phyloP scores from a whole-genome alignment of 1,140 invertebrate species.

The Stenopsyche tienmushanensis region DNA sequence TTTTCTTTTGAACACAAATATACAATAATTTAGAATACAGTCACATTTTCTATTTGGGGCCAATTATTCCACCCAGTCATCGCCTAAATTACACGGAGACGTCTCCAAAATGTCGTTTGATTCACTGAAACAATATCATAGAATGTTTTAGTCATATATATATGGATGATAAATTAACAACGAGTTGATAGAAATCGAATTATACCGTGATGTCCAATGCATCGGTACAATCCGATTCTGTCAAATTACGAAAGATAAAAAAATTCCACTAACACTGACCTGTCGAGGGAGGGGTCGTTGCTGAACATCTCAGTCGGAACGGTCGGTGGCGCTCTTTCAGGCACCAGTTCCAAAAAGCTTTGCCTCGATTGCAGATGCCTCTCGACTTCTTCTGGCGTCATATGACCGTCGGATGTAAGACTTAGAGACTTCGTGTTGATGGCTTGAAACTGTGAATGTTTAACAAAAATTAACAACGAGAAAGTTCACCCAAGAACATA shows the following conservation, averaged over 20 bases:
- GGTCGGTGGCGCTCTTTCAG: slow-evolving; percentile 82
- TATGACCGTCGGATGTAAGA: slow-evolving; percentile 72
- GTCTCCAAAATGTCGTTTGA: slow-evolving; percentile 79
- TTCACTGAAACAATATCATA: slow-evolving; percentile 64
- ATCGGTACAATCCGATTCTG: too few relatives aligned
- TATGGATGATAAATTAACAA: too few relatives aligned
- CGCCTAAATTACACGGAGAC: slow-evolving; percentile 56
- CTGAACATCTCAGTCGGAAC: slow-evolving; percentile 92
- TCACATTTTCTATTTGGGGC: not conserved
- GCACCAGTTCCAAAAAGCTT: slow-evolving; percentile 76
- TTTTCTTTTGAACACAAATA: too few relatives aligned
- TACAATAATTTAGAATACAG: too few relatives aligned
- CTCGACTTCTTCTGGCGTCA: slow-evolving; percentile 90
- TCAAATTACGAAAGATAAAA: slow-evolving; percentile 28
- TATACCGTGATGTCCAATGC: too few relatives aligned
- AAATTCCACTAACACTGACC: slow-evolving; percentile 56
- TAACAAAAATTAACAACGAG: slow-evolving; percentile 5
- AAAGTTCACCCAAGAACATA: too few relatives aligned
- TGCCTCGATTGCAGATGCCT: slow-evolving; percentile 85
- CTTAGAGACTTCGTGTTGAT: slow-evolving; percentile 46
- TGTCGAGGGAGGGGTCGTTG: slow-evolving; percentile 83
- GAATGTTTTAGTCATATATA: too few relatives aligned
- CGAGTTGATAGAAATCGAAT: too few relatives aligned
- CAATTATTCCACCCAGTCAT: slow-evolving; percentile 41
- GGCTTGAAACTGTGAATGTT: slow-evolving; percentile 46